Evolutionary conservation across 2,888 invertebrate genomes (phyloP), one percentile per base, ranked within the genome.

Genomic region (Meteorus cinctellus): DNA sequence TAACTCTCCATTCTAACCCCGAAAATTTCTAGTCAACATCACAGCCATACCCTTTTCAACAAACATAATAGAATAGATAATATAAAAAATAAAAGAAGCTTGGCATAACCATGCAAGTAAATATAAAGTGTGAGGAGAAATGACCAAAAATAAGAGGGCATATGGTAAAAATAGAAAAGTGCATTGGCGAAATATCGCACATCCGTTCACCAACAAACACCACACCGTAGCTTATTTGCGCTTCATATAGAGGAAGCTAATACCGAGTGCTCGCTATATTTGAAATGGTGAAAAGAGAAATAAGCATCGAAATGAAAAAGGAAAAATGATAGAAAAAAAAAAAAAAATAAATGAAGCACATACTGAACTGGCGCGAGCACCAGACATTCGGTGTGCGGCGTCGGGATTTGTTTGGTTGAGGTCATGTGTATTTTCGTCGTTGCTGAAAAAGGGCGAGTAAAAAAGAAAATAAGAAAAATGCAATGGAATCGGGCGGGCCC

Each of bases 281-380:
- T 70, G 75, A 60, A 70, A 74, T 62, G 51, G 48, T 29, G 70
- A 59, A 65, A 75, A 55, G 75, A 70, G 70, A 70, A 70, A 75
- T 70, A 75, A 75, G 65, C 65, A 34, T 51, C 14, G 19, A 34
- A 24, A 51, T 31, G 36, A 51, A 69, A 36, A 69, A 34, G 31
- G 62, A 45, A 16, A 45, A 16, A 16, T 3, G 5, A 45, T 8
- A 5, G 14, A 1, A n/a, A 19, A 36, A 65, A 65, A 19, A 41
- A 31, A 41, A n/a, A 19, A 65, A 65, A 41, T 14, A 41, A 65
- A 41, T 65, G 4, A 19, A 55, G 55, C 55, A 55, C 55, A 55
- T 2, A 55, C 55, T 55, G 19, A 55, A 55, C 55, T 55, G 55
- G 55, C 55, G 55, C 55, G 24, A 19, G 19, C 19, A 55, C 55